Conservation (phyloP, 2,888 invertebrate species). For the Calameuta filiformis region DNA sequence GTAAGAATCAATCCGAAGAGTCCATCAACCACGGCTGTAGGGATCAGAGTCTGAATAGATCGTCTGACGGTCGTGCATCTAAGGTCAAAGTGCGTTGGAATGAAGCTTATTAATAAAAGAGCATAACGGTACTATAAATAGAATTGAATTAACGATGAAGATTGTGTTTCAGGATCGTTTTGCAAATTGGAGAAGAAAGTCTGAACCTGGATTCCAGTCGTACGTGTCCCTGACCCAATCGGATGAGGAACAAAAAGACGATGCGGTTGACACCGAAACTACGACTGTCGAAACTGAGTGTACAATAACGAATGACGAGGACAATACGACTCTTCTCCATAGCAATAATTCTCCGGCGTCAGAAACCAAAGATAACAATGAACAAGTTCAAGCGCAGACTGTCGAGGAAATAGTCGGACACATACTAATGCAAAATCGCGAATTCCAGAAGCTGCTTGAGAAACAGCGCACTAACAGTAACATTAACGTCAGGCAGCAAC, state of each 20-base stretch:
- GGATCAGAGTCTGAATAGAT: slow-evolving; percentile 53
- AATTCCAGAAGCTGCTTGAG: slow-evolving; percentile 82
- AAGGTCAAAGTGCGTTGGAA: slow-evolving; percentile 54
- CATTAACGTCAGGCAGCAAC: slow-evolving; percentile 70
- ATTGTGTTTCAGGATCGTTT: slow-evolving; percentile 63
- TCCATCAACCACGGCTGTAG: slow-evolving; percentile 38
- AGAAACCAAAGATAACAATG: slow-evolving; percentile 48
- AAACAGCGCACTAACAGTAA: slow-evolving; percentile 75
- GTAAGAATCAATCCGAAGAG: slow-evolving; percentile 51
- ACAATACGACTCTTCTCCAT: slow-evolving; percentile 13
- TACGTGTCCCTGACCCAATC: slow-evolving; percentile 57
- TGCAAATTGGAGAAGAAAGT: slow-evolving; percentile 78
- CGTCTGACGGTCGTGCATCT: slow-evolving; percentile 52
- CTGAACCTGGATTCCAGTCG: slow-evolving; percentile 74
- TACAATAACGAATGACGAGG: slow-evolving; percentile 9
- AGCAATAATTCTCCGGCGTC: slow-evolving; percentile 13
- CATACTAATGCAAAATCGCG: slow-evolving; percentile 83
- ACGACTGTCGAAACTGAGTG: slow-evolving; percentile 11
- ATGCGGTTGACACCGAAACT: slow-evolving; percentile 18
- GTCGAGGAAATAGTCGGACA: slow-evolving; percentile 85
- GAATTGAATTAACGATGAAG: slow-evolving; percentile 1
- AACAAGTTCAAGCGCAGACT: slow-evolving; percentile 64
- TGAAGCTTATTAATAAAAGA: background rate
- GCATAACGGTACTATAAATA: background rate
- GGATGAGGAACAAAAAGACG: slow-evolving; percentile 54